Base-by-base conservation (phyloP, 1,140 invertebrate genomes). In the Aphis gossypii region DNA sequence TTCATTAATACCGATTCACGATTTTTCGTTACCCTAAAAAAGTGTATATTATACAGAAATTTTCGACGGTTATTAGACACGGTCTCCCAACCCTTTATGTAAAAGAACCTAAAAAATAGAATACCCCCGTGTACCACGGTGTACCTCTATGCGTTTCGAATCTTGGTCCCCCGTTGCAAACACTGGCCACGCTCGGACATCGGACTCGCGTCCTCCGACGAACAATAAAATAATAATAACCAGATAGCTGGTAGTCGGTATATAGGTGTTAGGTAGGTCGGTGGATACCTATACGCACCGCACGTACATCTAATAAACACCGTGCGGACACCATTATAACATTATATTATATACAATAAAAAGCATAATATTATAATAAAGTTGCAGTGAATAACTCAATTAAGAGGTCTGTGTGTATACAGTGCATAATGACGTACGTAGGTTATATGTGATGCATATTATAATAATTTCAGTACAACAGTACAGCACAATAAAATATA, bases 61-160 rank as follows among this genome's bases (percentile, higher is more conserved):
- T 92, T 82, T 82, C 41, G 41, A 92, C 38, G 90, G 90, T 92
- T 44, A 82, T 92, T 92, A 48, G 90, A 92, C 60, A 92, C 90
- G 90, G 90, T 92, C 60, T 82, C 90, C 90, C 38, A 92, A 68
- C 90, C 90, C 90, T 92, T 90, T 92, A 76, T 92, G 90, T 82
- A 48, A 48, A 51, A 8, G 21, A 25, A 86, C 9, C n/a, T n/a
- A 48, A 51, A 88, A 88, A 88, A 35, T 23, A 46, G 46, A 46
- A 86, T 46, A 6, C 60, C 60, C 60, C 60, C 25, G 11, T 90
- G 3, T 14, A 51, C 20, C 18, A 51, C 48, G 18, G 14, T 51
- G 30, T 25, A 30, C 21, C 25, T 23, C 38, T 30, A 90, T 90
- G 25, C 46, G 89, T 56, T 9, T 89, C 41, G 54, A 56, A 56